These are phyloP conservation scores for human (Homo sapiens) DNA, from an alignment of 2,113 vertebrate species.

Conservation along the genomic window DNA sequence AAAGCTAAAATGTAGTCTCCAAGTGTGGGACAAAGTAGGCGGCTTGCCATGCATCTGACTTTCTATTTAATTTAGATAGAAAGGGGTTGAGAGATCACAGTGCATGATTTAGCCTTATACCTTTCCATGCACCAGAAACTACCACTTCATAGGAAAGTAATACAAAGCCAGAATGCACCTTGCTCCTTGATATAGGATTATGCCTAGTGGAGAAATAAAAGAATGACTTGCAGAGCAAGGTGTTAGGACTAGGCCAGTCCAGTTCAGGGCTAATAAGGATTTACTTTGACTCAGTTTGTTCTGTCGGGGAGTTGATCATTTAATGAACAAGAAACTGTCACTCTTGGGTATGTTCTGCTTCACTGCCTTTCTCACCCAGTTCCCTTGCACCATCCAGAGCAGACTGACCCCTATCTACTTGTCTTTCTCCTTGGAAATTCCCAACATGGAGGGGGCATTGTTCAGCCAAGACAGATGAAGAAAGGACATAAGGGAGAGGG, in stretches of 20 bases:
- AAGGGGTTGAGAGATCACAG: neutral
- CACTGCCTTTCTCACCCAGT: neutral
- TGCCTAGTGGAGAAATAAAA: constrained; percentile 46
- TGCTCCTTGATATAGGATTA: constrained; percentile 49
- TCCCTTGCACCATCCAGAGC: constrained; percentile 1
- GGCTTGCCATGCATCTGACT: neutral
- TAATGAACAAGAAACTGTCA: constrained; percentile 54
- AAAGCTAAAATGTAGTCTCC: constrained; percentile 45
- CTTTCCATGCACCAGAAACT: neutral
- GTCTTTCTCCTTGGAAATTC: constrained; percentile 45
- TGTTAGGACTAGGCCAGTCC: constrained; percentile 22
- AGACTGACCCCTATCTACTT: constrained; percentile 22
- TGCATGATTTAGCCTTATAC: neutral
- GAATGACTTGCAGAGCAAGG: constrained; percentile 25
- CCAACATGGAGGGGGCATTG: neutral
- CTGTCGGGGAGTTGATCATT: constrained; percentile 42
- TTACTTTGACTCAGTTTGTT: constrained; percentile 20
- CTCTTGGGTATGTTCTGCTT: neutral
- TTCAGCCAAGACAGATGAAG: constrained; percentile 15
- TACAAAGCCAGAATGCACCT: neutral
- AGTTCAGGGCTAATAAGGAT: constrained; percentile 52
- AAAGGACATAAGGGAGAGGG: neutral
- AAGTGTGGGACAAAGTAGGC: neutral
- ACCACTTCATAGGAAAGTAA: neutral
- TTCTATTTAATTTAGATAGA: constrained; percentile 26